Conservation (phyloP, 1,140 invertebrate genomes). For the Saxidomus purpurata region DNA sequence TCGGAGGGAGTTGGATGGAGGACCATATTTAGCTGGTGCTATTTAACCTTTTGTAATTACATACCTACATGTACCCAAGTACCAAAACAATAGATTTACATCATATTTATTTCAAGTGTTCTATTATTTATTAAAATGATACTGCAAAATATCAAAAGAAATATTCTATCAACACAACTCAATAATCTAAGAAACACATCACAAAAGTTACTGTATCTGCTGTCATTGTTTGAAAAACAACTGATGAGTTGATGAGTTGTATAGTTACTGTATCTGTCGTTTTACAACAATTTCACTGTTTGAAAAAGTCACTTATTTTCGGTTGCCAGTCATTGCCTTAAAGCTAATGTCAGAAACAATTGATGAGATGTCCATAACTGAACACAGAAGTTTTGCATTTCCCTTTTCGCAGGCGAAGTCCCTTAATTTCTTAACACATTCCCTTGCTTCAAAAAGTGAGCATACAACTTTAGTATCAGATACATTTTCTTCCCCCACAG, state of each 20-base stretch:
- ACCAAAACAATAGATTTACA: too few species aligned
- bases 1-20: too few species aligned
- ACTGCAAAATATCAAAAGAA: too few species aligned
- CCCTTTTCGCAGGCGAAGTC: constrained; percentile 1
- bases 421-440: not conserved
- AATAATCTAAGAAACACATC: too few species aligned
- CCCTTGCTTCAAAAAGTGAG: not conserved
- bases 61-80: too few species aligned
- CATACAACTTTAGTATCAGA: not conserved
- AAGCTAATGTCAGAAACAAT: not conserved
- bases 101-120: too few species aligned
- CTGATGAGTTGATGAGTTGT: not conserved
- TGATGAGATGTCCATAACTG: not conserved
- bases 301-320: constrained; percentile 21
- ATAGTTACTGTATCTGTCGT: not conserved
- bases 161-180: too few species aligned
- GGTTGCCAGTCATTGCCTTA: not conserved
- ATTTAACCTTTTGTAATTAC: too few species aligned
- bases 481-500: not conserved
- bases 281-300: not conserved
- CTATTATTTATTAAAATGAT: too few species aligned
- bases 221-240: too few species aligned
- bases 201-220: too few species aligned
- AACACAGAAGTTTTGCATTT: not conserved
- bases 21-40: too few species aligned